These are phyloP conservation scores for Timema cristinae DNA, from an alignment of 2,888 invertebrate genomes.

Conservation along the genomic window DNA sequence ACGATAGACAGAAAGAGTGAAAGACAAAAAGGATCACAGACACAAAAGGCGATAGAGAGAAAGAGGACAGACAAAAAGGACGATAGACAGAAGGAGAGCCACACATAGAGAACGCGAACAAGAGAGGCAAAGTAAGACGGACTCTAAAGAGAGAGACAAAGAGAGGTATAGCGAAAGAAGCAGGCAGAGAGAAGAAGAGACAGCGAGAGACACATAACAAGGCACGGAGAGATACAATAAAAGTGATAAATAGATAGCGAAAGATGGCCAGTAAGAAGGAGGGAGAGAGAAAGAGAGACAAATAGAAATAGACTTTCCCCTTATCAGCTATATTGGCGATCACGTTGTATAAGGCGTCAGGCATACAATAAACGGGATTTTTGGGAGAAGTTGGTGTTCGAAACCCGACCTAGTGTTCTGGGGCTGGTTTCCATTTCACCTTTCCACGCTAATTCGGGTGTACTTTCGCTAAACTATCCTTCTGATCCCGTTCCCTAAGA, in stretches of 20 bases:
- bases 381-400: too few species aligned
- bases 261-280: neutral
- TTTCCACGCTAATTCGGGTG: too few species aligned
- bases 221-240: conserved; percentile 6
- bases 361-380: too few species aligned
- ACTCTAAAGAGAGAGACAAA: conserved; percentile 15
- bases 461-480: too few species aligned
- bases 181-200: conserved; percentile 4
- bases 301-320: neutral
- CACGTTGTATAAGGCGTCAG: too few species aligned
- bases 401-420: too few species aligned
- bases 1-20: conserved; percentile 7
- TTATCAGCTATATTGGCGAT: too few species aligned
- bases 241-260: conserved; percentile 2
- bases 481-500: too few species aligned
- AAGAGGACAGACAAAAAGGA: conserved; percentile 6
- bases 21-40: neutral
- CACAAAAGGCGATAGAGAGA: neutral
- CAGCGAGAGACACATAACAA: conserved; percentile 5
- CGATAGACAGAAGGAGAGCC: conserved; percentile 7
- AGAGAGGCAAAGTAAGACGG: conserved; percentile 7
- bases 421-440: too few species aligned
- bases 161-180: conserved; percentile 12
- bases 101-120: neutral
- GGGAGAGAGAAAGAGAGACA: conserved; percentile 10